Evolutionary conservation across 2,888 invertebrate genomes (phyloP).

Genomic region (Hyposoter didymator): DNA sequence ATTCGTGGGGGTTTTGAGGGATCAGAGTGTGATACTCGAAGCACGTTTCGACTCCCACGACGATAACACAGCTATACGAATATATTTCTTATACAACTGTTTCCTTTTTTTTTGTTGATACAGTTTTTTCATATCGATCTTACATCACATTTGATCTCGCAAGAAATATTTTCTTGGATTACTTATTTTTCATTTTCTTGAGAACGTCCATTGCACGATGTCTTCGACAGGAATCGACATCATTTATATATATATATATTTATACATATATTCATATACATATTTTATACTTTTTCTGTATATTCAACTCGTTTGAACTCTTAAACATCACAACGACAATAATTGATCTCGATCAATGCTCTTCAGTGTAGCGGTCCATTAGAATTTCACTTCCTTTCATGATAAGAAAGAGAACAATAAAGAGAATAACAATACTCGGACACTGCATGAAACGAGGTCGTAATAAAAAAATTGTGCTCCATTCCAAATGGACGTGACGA

Average conservation of each 20-base stretch:
- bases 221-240: slow-evolving; percentile 27
- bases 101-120: slow-evolving; percentile 17
- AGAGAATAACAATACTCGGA: not conserved
- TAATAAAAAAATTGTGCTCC: not conserved
- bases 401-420: not conserved
- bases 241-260: slow-evolving; percentile 35
- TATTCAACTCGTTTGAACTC: slow-evolving; percentile 65
- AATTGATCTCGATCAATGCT: slow-evolving; percentile 64
- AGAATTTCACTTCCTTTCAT: slow-evolving; percentile 17
- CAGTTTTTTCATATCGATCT: slow-evolving; percentile 27
- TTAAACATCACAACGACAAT: slow-evolving; percentile 66
- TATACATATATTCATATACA: slow-evolving; percentile 29
- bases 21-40: slow-evolving; percentile 30
- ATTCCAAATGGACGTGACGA: not conserved
- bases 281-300: slow-evolving; percentile 18
- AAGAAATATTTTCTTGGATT: slow-evolving; percentile 30
- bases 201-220: slow-evolving; percentile 4
- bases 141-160: slow-evolving; percentile 37
- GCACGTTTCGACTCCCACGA: slow-evolving; percentile 38
- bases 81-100: slow-evolving; percentile 25
- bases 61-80: slow-evolving; percentile 48
- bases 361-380: slow-evolving; percentile 26
- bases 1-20: slow-evolving; percentile 20
- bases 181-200: slow-evolving; percentile 15
- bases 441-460: not conserved